A percentile compares a stretch with the other conserved stretches of the same genome.
These are phyloP conservation scores for Clitarchus hookeri DNA, from an alignment of 2,888 invertebrate species.

Conservation along the genomic window DNA sequence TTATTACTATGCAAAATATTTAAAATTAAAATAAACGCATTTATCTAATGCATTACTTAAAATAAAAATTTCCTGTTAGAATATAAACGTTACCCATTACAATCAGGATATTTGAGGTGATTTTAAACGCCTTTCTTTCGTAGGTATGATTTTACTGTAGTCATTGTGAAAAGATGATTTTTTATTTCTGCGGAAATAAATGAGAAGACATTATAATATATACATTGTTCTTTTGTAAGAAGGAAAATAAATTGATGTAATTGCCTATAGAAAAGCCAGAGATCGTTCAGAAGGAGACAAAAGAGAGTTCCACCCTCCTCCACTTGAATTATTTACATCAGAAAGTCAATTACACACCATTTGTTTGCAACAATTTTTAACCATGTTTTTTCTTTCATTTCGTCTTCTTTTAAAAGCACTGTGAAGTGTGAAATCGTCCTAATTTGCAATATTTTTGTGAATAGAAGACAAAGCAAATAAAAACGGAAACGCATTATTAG, in stretches of 20 bases:
- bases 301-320: neutral
- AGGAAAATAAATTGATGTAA: constrained; percentile 20
- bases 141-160: no score
- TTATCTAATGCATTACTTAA: no score
- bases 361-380: constrained; percentile 26
- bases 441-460: constrained; percentile 35
- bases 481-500: neutral
- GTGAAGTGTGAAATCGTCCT: constrained; percentile 31
- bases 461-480: constrained; percentile 29
- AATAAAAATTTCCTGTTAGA: no score
- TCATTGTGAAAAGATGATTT: neutral
- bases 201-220: constrained; percentile 11
- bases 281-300: neutral
- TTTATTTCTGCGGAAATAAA: neutral
- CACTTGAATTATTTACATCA: constrained; percentile 31
- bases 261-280: constrained; percentile 7
- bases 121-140: no score
- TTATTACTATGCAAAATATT: no score
- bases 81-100: no score
- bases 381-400: constrained; percentile 28
- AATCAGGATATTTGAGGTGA: no score
- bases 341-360: constrained; percentile 36
- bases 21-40: no score
- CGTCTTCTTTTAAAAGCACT: constrained; percentile 31
- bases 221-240: constrained; percentile 11